phyloP scores from a whole-genome alignment of 2,888 invertebrate genomes.

The Luperina testacea region DNA sequence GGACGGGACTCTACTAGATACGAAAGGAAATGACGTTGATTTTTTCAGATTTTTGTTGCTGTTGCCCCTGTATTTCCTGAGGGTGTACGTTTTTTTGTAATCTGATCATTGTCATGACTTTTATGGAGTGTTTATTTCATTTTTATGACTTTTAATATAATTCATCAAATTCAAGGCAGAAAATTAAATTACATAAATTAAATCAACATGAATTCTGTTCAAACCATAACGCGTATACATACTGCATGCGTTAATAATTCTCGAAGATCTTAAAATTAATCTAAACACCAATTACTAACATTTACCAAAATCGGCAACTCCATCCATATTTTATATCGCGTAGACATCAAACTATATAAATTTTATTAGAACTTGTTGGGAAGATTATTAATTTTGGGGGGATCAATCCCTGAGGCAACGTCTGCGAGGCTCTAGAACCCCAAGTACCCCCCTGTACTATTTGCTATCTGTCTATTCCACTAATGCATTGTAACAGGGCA shows the following conservation, averaged over 20 bases:
- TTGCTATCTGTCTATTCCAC: constrained; percentile 83
- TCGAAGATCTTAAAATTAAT: constrained; percentile 10
- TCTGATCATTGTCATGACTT: constrained; percentile 33
- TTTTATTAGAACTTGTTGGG: constrained; percentile 58
- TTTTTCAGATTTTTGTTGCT: constrained; percentile 65
- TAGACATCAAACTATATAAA: constrained; percentile 46
- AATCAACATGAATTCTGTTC: constrained; percentile 3
- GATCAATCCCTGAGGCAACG: constrained; percentile 51
- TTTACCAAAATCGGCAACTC: constrained; percentile 31
- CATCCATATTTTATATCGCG: constrained; percentile 47
- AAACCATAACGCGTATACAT: neutral
- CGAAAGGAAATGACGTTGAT: constrained; percentile 77
- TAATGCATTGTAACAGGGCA: constrained; percentile 83
- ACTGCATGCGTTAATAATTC: neutral
- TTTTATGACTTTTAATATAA: constrained; percentile 34
- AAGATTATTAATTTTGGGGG: constrained; percentile 60
- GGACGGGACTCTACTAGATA: constrained; percentile 75
- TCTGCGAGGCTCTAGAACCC: constrained; percentile 49
- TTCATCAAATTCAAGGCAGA: neutral
- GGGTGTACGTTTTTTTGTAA: constrained; percentile 18
- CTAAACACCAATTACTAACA: constrained; percentile 20
- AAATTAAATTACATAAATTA: neutral
- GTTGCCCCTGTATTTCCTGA: constrained; percentile 52
- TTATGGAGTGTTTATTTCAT: constrained; percentile 45
- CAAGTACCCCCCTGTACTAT: constrained; percentile 76